Conservation (phyloP, 2,797 vertebrate species). For the Hippoglossus hippoglossus region DNA sequence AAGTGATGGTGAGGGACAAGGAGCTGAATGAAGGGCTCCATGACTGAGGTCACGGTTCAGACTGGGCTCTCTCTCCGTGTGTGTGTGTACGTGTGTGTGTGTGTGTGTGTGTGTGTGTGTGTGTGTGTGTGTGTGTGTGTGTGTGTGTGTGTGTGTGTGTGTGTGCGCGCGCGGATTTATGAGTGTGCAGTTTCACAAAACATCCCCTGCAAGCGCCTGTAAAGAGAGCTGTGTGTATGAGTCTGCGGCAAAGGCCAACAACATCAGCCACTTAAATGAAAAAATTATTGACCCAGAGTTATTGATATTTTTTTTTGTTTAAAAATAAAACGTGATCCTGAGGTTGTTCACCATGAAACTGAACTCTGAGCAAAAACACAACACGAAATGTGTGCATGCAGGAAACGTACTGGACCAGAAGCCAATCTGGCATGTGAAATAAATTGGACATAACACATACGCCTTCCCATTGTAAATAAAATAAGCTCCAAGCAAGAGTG, state of each 20-base stretch:
- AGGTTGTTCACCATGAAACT: conserved; percentile 28
- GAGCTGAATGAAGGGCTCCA: conserved; percentile 60
- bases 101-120: conserved; percentile 1
- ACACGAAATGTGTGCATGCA: conserved; percentile 26
- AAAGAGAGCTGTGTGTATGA: background rate
- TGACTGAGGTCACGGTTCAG: conserved; percentile 55
- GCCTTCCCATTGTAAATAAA: conserved; percentile 48
- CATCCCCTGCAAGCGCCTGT: conserved; percentile 32
- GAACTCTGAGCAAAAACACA: conserved; percentile 23
- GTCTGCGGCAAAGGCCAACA: conserved; percentile 39
- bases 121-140: conserved; percentile 12
- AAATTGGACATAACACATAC: conserved; percentile 14
- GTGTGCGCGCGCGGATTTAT: background rate
- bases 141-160: conserved; percentile 6
- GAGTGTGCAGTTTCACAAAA: conserved; percentile 13
- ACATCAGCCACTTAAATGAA: conserved; percentile 35
- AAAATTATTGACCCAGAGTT: conserved; percentile 31
- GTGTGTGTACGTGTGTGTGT: conserved; percentile 17
- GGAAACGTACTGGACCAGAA: conserved; percentile 26
- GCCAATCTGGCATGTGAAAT: conserved; percentile 12
- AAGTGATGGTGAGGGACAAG: conserved; percentile 57
- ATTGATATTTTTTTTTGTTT: conserved; percentile 4
- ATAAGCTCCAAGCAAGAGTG: conserved; percentile 31
- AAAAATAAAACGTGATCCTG: background rate
- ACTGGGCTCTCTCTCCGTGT: background rate